These are phyloP conservation scores for Melanotaenia parkinsoni DNA, from an alignment of 2,797 vertebrate species.

Conservation along the genomic window DNA sequence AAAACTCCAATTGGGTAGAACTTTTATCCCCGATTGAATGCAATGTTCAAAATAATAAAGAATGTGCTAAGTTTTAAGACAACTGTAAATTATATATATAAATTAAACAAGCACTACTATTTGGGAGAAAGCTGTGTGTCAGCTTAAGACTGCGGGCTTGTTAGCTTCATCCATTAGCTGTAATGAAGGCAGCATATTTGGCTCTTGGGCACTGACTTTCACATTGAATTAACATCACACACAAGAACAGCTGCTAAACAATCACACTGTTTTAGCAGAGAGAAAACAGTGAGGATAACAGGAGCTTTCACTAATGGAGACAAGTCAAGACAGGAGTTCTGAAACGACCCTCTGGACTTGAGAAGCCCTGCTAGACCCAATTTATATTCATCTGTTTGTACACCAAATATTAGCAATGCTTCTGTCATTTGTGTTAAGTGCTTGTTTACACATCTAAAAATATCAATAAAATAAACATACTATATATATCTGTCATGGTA, in stretches of 20 bases:
- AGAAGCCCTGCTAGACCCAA: conserved; percentile 18
- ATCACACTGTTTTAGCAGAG: conserved; percentile 20
- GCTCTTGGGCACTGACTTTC: conserved; percentile 42
- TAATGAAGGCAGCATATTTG: conserved; percentile 36
- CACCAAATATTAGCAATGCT: conserved; percentile 26
- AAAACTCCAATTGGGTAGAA: conserved; percentile 7
- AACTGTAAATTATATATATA: background rate
- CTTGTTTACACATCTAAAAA: conserved; percentile 68
- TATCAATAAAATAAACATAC: conserved; percentile 68
- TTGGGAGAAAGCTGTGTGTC: conserved; percentile 3
- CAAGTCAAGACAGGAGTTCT: conserved; percentile 46
- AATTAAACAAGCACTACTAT: background rate
- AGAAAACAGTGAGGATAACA: conserved; percentile 26
- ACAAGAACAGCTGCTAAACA: conserved; percentile 38
- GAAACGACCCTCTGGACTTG: conserved; percentile 31
- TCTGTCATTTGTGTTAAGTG: conserved; percentile 27
- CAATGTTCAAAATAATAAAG: conserved; percentile 7
- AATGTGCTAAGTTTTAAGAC: conserved; percentile 29
- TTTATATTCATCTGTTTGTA: conserved; percentile 9
- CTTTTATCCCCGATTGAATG: background rate
- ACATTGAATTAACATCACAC: conserved; percentile 44
- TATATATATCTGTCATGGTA: conserved; percentile 67
- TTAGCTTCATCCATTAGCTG: conserved; percentile 24
- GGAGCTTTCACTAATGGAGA: conserved; percentile 35
- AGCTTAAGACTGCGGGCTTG: conserved; percentile 14